Evolutionary conservation across 2,113 vertebrate species (phyloP), one percentile per base, ranked within the genome.

Genomic region (Gymnorhina tibicen): DNA sequence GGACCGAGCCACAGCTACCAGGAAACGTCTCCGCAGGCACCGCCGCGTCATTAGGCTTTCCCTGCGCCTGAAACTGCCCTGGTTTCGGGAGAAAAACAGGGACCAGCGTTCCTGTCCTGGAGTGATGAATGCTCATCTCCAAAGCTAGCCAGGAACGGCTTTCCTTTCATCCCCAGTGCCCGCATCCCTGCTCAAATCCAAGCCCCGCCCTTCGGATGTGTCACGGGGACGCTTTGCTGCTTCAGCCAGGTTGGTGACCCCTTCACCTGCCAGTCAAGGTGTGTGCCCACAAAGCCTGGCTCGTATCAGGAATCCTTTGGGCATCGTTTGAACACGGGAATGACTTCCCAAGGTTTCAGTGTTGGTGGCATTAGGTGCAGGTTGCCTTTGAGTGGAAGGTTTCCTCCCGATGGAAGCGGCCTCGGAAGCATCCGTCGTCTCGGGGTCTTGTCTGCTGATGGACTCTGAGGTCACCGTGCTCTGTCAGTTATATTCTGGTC

Each of bases 151-250:
- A 22, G 15, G 14, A 63, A 3, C 14, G 39, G 33, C 53, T 75
- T 83, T 47, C 10, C 37, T 47, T n/a, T 9, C 68, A 35, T 47
- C 8, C 37, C 32, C 58, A 10, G 41, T 33, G 59, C 79, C 49
- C 5, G 1, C 6, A 74, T 88, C 39, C 27, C 28, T 52, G 37
- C 58, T 21, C 58, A 11, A 13, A 55, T 16, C 70, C 59, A 13
- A 18, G 35, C 4, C 2, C 3, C 32, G n/a, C 11, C 26, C 35
- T 59, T 49, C 0, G 2, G 53, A 27, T 49, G 11, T 2, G 0
- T 23, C 27, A 8, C 9, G 3, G 69, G 41, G 39, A 7, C 16
- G 66, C 46, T 47, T 68, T 42, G 44, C 35, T 13, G n/a, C n/a
- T n/a, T n/a, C n/a, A n/a, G 3, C 47, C 39, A 18, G 68, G 35